Conservation (phyloP, 2,888 invertebrate genomes). For the Sipha maydis region DNA sequence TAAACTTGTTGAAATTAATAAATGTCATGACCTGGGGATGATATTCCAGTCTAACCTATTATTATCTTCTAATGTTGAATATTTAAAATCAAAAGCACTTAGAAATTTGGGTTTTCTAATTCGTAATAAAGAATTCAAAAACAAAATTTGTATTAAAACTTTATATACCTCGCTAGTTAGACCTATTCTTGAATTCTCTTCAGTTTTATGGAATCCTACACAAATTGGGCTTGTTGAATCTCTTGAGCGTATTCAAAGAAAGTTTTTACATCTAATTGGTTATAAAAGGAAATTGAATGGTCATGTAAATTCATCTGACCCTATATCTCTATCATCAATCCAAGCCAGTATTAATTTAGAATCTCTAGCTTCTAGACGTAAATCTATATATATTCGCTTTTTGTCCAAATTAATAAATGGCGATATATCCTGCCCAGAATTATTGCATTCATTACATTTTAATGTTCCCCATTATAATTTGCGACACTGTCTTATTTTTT, state of each 20-base stretch:
- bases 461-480: background rate
- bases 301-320: background rate
- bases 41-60: background rate
- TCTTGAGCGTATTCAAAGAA: background rate
- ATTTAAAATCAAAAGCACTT: background rate
- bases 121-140: background rate
- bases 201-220: constrained; percentile 8
- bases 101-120: background rate
- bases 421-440: background rate
- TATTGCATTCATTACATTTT: background rate
- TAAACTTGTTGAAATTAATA: background rate
- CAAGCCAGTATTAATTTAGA: background rate
- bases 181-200: background rate
- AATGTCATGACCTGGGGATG: background rate
- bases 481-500: background rate
- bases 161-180: background rate
- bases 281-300: background rate
- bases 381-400: background rate
- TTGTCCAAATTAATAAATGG: background rate
- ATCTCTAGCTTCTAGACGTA: background rate
- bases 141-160: background rate
- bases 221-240: background rate
- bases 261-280: background rate
- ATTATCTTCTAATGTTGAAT: constrained; percentile 10
- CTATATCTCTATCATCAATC: background rate